phyloP scores from a whole-genome alignment of 2,797 vertebrate genomes.

The Pantherophis vulpinus region DNA sequence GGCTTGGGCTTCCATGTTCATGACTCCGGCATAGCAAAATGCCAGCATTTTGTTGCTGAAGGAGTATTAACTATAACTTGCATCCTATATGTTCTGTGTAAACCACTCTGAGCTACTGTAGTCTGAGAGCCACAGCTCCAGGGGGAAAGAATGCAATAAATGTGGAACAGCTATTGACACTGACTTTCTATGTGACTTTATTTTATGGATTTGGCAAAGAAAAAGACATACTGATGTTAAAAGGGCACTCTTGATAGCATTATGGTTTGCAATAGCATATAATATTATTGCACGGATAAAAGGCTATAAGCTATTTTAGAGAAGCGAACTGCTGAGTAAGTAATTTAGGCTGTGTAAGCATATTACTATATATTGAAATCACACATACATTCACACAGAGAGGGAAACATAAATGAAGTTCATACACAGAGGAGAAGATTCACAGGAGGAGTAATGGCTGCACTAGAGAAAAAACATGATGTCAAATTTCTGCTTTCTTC shows the following conservation, averaged over 20 bases:
- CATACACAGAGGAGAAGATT: neutral
- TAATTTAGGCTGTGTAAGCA: neutral
- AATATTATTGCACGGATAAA: slow-evolving; percentile 13
- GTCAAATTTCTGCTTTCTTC: neutral
- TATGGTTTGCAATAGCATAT: neutral
- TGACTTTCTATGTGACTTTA: neutral
- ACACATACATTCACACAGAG: neutral
- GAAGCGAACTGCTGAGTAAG: neutral
- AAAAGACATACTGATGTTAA: neutral
- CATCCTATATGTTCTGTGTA: neutral
- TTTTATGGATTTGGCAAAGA: slow-evolving; percentile 6
- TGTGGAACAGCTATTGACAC: neutral
- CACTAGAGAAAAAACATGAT: neutral
- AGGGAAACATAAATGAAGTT: neutral
- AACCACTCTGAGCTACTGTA: neutral
- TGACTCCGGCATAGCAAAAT: neutral
- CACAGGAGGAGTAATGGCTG: neutral
- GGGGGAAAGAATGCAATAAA: neutral
- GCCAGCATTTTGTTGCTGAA: neutral
- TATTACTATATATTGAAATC: neutral
- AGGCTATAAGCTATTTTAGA: neutral
- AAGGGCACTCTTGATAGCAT: neutral
- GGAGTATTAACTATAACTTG: neutral
- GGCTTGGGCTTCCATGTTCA: neutral
- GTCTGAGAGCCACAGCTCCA: neutral